These are phyloP conservation scores for Herminia tarsipennalis DNA, from an alignment of 2,888 invertebrate genomes.

Conservation along the genomic window DNA sequence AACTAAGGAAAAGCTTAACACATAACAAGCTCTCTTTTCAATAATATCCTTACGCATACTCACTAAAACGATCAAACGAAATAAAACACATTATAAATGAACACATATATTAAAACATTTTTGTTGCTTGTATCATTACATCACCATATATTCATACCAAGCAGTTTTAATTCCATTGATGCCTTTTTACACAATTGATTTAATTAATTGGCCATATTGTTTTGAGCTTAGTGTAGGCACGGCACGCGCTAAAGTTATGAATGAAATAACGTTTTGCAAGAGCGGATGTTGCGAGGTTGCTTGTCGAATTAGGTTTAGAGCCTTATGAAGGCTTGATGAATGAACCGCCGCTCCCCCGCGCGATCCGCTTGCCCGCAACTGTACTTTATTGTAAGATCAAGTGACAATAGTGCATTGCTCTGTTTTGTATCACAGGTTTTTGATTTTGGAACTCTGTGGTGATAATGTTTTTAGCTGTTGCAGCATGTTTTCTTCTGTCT, in stretches of 20 bases:
- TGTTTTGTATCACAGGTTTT: not conserved
- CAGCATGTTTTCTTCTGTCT: no score
- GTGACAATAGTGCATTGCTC: constrained; percentile 44
- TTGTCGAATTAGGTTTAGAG: constrained; percentile 85
- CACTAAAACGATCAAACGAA: not conserved
- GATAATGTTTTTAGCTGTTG: no score
- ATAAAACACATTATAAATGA: not conserved
- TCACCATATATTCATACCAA: not conserved
- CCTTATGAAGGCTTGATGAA: constrained; percentile 84
- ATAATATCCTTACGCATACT: no score
- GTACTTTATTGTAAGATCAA: constrained; percentile 41
- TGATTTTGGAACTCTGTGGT: no score
- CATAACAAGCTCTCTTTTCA: no score
- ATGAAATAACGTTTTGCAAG: constrained; percentile 85
- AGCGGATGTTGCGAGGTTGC: constrained; percentile 85
- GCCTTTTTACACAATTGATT: constrained; percentile 5
- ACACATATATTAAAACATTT: not conserved
- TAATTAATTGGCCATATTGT: constrained; percentile 36
- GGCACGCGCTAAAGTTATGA: constrained; percentile 75
- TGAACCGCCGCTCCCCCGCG: constrained; percentile 64
- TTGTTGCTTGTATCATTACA: no score
- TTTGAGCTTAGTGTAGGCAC: constrained; percentile 60
- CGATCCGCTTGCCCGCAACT: constrained; percentile 40
- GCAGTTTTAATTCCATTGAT: constrained; percentile 7
- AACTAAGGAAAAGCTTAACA: no score